Base-by-base conservation (phyloP, 1,140 invertebrate species). In the Trachymyrmex septentrionalis region DNA sequence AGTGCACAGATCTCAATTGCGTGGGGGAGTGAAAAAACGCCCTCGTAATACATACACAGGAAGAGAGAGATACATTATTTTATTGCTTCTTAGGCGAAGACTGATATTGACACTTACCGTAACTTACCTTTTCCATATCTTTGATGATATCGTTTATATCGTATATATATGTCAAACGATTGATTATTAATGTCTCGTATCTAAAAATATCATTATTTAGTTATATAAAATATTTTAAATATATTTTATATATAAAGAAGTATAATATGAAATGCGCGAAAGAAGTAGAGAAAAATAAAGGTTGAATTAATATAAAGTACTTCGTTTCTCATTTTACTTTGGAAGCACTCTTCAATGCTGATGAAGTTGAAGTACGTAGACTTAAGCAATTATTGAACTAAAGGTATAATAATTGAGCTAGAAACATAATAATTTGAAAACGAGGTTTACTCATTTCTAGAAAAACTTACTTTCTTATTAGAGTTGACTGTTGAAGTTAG, bases 1-100 rank as follows among this genome's bases (percentile, higher is more conserved):
- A 89, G 71, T 85, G 73, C 66, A 69, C 86, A 89, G 89, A 90
- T 85, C 88, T 86, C 24, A 21, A 80, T 80, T 81, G 73, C 21
- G 77, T 55, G 24, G 71, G 53, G 38, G 50, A 76, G 53, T 21
- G 30, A 84, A 61, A 72, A 57, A 19, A 59, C 19, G 21, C 24
- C 53, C 50, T 14, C 55, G 55, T 75, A 61, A 84, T 69, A 73
- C 30, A 55, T 59, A 50, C 24, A 48, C 3, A 82, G 30, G 44
- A 53, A 64, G 48, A 87, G 34, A 72, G 53, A 73, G 1, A 63
- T 16, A 38, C 76, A 9, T 55, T 71, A 72, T 71, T 76, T 63
- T 69, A 78, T 66, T 57, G 21, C n/a, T 55, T 80, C 48, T 38
- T 24, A 19, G 14, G 2, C n/a, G 30, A 34, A 67, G 48, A 38